These are phyloP conservation scores for Montipora sp. DNA, from an alignment of 64 coral and sea anemone genomes.

Conservation along the genomic window DNA sequence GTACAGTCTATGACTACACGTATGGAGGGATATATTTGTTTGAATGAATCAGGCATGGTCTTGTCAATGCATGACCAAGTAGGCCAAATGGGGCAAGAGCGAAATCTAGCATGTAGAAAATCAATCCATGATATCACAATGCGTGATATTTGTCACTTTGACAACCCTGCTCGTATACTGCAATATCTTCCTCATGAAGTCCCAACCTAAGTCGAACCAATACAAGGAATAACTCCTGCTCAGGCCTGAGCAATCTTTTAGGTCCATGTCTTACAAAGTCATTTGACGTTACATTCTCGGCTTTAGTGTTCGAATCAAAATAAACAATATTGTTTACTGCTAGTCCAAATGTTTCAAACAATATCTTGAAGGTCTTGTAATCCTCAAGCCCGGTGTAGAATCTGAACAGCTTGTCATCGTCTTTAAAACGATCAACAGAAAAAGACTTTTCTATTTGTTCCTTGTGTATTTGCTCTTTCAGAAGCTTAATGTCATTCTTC, in stretches of 20 bases:
- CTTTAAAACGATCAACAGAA: background rate
- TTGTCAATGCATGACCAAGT: constrained; percentile 39
- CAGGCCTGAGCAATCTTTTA: background rate
- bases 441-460: background rate
- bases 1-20: constrained; percentile 31
- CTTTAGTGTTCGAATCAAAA: constrained; percentile 56
- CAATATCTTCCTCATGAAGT: constrained; percentile 50
- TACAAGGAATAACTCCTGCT: constrained; percentile 37
- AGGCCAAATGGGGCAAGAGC: constrained; percentile 54
- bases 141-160: constrained; percentile 29
- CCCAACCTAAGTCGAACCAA: constrained; percentile 51
- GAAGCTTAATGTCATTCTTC: background rate
- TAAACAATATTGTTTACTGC: constrained; percentile 63
- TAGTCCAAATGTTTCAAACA: constrained; percentile 60
- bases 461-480: background rate
- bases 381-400: constrained; percentile 70
- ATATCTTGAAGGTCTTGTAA: constrained; percentile 56
- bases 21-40: constrained; percentile 18
- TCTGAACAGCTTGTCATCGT: constrained; percentile 33
- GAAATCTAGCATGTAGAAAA: constrained; percentile 36
- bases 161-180: constrained; percentile 38
- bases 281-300: background rate
- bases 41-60: constrained; percentile 50
- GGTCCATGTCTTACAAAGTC: too few relatives aligned
- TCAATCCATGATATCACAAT: constrained; percentile 47